These are phyloP conservation scores for Neelides folsomi DNA, from an alignment of 2,888 invertebrate species.

Conservation along the genomic window DNA sequence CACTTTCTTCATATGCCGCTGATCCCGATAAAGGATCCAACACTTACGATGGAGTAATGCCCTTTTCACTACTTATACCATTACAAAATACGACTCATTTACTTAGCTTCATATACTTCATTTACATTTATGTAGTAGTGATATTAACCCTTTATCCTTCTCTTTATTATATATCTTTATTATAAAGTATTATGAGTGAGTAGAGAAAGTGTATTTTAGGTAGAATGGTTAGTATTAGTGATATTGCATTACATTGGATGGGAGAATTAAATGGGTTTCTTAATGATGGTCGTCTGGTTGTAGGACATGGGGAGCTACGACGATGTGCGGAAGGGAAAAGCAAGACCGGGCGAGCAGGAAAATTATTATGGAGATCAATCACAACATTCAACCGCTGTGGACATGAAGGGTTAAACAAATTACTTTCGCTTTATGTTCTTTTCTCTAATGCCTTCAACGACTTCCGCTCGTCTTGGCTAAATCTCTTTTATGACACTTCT, in stretches of 20 bases:
- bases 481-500: not conserved
- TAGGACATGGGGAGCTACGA: constrained; percentile 19
- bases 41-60: constrained; percentile 15
- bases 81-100: not conserved
- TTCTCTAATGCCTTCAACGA: not conserved
- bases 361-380: constrained; percentile 16
- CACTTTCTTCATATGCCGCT: constrained; percentile 19
- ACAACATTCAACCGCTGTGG: constrained; percentile 18
- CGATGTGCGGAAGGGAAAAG: constrained; percentile 17
- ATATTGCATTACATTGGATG: no score
- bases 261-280: no score
- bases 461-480: not conserved
- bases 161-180: no score
- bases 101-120: no score
- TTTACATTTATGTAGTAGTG: no score
- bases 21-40: constrained; percentile 12
- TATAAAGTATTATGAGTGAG: no score
- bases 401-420: constrained; percentile 24
- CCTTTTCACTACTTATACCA: no score
- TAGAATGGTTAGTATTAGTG: not conserved
- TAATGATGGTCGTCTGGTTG: no score
- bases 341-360: constrained; percentile 18
- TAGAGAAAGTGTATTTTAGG: no score
- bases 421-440: not conserved
- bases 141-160: no score